Evolutionary conservation across 35 echinoderm and acorn worm genomes (phyloP), one percentile per base, ranked within the genome.

Genomic region (Nesometra sesokonis): DNA sequence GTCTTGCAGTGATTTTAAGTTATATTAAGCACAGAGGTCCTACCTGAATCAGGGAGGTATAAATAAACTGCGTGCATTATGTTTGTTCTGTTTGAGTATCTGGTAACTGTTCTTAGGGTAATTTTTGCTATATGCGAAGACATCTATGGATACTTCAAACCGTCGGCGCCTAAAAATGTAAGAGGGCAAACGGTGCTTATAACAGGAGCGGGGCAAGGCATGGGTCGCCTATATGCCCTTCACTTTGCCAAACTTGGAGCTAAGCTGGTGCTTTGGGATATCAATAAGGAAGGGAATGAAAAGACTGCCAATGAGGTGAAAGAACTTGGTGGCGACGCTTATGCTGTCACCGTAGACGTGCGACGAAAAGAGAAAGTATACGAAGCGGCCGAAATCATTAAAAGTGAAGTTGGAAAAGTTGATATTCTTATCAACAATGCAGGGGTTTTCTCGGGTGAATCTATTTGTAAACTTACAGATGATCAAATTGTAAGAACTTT

Each of bases 141-240:
- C 30, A 38, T 97, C 36, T 87, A 78, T 35, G 85, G 86, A 78
- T 34, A 87, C 5, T 43, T 97, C 31, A 86, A 91, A 5, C 80
- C 87, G 17, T 83, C 47, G 5, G 19, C 35, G 13, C 87, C 84
- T 19, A 38, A 83, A 9, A n/a, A 83, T 13, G 19, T 99, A 34
- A 84, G 29, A 32, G 90, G 90, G 15, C 90, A 99, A 13, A 88
- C 88, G 7, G 90, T 92, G 11, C 88, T 99, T 19, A 90, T 99
- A 32, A 99, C 96, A 5, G 96, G 96, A n/a, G 96, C 87, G 0
- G 96, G 96, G 3, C 92, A 90, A 13, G 96, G 96, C 27, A 88
- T 99, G 32, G 96, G 96, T 35, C 80, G 96, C 21, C 85, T 92
- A 57, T 83, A 91, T 30, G 90, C 96, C 11, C 30, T 87, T 0